Base-by-base conservation (phyloP, 1,140 invertebrate genomes). In the Drosophila tsacasi region DNA sequence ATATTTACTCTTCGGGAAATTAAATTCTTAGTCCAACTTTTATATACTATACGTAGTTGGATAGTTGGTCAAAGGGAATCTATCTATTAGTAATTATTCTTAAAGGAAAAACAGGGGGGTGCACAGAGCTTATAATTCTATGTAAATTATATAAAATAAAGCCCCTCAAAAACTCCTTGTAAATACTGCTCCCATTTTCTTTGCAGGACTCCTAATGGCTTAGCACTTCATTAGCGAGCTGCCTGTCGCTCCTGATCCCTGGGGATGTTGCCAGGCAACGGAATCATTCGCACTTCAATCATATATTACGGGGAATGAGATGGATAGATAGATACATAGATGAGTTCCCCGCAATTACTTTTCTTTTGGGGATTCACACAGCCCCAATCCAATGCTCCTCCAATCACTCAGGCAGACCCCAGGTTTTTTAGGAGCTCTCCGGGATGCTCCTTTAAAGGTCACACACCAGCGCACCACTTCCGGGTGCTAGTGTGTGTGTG, bases 231-330 rank as follows among this genome's bases (percentile, higher is more conserved):
- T 71, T 71, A 71, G 67, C 64, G 64, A 47, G 30, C 30, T 55
- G 49, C n/a, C 27, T 12, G 17, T 19, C 40, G 10, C 19, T 23
- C 55, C 32, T 37, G 58, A 63, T 47, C 59, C 64, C 64, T n/a
- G 42, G 64, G 59, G n/a, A 12, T 21, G 19, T 21, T 42, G 3
- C 5, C n/a, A 25, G 37, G 39, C 25, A 46, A 19, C 13, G 63
- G 39, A 54, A 54, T 46, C 63, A 37, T 68, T 71, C 67, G 63
- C 67, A 68, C 64, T 71, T 71, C 64, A 67, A 71, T 67, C 49
- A 68, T 55, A 54, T 25, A 44, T 57, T 25, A n/a, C 54, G 1
- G 15, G 6, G 21, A 55, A 23, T 15, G 30, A 10, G 23, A 49
- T 32, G 9, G 30, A 32, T 32, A 30, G 6, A 7, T 3, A n/a